Evolutionary conservation across 1,140 invertebrate species (phyloP), one percentile per base, ranked within the genome.

Genomic region (Goniozus legneri): DNA sequence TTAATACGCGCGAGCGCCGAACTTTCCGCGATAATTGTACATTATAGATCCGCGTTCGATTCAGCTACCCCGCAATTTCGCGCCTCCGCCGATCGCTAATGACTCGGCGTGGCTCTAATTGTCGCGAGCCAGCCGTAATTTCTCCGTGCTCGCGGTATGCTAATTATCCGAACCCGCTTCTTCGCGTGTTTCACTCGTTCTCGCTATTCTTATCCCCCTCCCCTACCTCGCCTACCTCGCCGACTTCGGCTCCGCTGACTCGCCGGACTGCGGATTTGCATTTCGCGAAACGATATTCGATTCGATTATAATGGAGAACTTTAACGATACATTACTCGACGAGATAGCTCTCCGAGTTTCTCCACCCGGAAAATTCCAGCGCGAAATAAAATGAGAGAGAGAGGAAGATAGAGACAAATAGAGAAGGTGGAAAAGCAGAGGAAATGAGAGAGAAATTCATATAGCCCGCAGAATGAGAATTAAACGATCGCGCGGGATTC

Each of bases 11-110:
- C 24, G 37, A 27, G n/a, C 10, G 19, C 24, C 10, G 20, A 50
- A 50, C 36, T 50, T 46, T 47, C 22, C 14, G 35, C 36, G 48
- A 47, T 50, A 50, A 47, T 50, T 47, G 21, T 39, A 46, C 30
- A 50, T 50, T 37, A 50, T 21, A 44, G 44, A 50, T 50, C 35
- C 30, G 35, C 44, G 48, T 50, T 50, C 44, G 48, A 50, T 50
- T 50, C 46, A 46, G 44, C 45, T 50, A n/a, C n/a, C 43, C 34
- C 37, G 16, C 48, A 16, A 46, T 46, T 47, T 32, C 24, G 37
- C 39, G 27, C 34, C 38, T 39, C 36, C 36, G 30, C 24, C 24
- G 34, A 36, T 39, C 46, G 32, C 36, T 50, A 50, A 50, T 47
- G 48, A 42, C n/a, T n/a, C n/a, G n/a, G n/a, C n/a, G n/a, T n/a